A percentile compares a stretch with the other conserved stretches of the same genome.
These are phyloP conservation scores for Vipera ursinii DNA, from an alignment of 2,797 vertebrate species.

Conservation along the genomic window DNA sequence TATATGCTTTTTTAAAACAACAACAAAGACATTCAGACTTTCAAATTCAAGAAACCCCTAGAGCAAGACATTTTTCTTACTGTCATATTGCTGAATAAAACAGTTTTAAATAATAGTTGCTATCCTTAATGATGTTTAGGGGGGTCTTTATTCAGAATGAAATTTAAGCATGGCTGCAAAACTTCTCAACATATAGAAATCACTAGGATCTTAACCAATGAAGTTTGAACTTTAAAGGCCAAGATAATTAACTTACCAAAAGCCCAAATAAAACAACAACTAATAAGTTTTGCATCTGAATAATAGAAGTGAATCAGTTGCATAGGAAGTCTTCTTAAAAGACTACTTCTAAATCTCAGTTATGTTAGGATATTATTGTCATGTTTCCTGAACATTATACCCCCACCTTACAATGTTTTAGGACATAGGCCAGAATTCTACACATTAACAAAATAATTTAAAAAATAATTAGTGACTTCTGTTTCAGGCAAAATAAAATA, in stretches of 20 bases:
- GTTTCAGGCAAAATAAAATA: neutral
- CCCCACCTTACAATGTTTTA: neutral
- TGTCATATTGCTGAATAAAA: constrained; percentile 34
- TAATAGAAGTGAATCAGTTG: neutral
- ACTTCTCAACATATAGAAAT: neutral
- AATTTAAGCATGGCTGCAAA: neutral
- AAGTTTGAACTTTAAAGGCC: neutral
- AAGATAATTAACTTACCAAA: neutral
- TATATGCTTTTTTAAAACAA: neutral
- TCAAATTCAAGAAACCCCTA: neutral
- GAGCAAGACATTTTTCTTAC: constrained; percentile 8
- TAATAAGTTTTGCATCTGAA: neutral
- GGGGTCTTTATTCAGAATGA: neutral
- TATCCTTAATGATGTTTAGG: neutral
- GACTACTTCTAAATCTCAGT: neutral
- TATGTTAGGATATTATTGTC: neutral
- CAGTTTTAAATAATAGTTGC: neutral
- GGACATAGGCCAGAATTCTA: neutral
- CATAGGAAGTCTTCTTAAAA: neutral
- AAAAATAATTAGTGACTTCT: neutral
- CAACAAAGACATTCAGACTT: neutral
- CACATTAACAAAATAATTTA: neutral
- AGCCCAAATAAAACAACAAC: neutral
- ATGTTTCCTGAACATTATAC: neutral
- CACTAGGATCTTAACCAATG: neutral